Conservation (phyloP, 2,888 invertebrate species). For the Ferrisia virgata region DNA sequence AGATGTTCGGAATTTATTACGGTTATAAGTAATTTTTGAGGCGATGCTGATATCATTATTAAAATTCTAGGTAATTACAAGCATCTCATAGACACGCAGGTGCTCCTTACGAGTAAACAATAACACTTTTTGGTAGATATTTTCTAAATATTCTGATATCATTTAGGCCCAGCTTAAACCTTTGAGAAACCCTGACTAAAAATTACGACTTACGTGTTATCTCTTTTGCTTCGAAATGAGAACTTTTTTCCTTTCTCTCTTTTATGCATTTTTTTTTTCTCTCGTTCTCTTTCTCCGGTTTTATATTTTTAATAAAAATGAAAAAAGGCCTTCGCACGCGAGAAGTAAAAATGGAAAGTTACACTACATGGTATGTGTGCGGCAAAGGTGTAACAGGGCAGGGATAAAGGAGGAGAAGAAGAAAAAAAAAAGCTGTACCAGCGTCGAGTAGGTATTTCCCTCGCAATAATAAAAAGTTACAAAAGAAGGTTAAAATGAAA, state of each 20-base stretch:
- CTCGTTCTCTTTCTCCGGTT: too few relatives aligned
- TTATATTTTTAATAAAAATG: not conserved
- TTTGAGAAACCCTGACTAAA: not conserved
- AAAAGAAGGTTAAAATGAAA: slow-evolving; percentile 35
- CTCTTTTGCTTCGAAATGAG: not conserved
- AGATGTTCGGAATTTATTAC: too few relatives aligned
- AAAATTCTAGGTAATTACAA: not conserved
- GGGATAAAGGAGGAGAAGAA: too few relatives aligned
- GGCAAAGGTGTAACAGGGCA: not conserved
- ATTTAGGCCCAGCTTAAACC: too few relatives aligned
- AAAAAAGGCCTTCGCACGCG: not conserved
- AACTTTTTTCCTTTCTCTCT: not conserved
- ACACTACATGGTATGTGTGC: not conserved
- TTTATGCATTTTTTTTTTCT: not conserved
- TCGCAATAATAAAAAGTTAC: slow-evolving; percentile 34
- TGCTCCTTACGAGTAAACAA: too few relatives aligned
- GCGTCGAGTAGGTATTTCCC: not conserved
- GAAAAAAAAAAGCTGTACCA: not conserved
- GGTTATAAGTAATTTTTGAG: too few relatives aligned
- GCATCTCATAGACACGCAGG: not conserved
- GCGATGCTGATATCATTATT: too few relatives aligned
- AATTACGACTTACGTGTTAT: not conserved
- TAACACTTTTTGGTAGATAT: too few relatives aligned
- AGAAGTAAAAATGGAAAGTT: not conserved
- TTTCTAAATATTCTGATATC: too few relatives aligned